A percentile compares a stretch with the other conserved stretches of the same genome.
Conservation (phyloP, 2,113 vertebrate genomes). For the Eulemur macaco region DNA sequence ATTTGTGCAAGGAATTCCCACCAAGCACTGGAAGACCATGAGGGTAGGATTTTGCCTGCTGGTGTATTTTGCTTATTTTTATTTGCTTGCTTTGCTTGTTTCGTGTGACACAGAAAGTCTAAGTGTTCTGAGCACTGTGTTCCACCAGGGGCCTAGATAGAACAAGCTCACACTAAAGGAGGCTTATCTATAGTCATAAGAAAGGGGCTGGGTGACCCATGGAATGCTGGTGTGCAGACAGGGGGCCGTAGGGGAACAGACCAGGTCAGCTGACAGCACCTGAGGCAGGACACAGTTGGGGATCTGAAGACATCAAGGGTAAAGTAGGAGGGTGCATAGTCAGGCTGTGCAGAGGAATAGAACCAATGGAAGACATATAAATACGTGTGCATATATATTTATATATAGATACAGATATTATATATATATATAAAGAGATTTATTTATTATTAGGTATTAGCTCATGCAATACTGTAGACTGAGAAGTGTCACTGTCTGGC, state of each 20-base stretch:
- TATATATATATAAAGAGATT: background rate
- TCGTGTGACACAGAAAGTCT: background rate
- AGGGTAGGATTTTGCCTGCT: background rate
- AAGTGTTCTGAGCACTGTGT: background rate
- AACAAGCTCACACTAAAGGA: no score
- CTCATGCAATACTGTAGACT: background rate
- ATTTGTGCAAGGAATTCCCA: no score
- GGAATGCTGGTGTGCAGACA: no score
- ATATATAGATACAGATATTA: no score
- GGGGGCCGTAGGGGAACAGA: background rate
- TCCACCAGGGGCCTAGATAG: background rate
- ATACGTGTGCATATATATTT: background rate
- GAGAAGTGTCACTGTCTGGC: background rate
- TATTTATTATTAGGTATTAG: background rate
- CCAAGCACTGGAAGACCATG: background rate
- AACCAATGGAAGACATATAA: background rate
- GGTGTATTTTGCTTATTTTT: background rate
- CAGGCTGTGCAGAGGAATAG: background rate
- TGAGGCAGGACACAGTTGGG: fast-evolving
- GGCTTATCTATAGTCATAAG: background rate
- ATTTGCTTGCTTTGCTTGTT: background rate
- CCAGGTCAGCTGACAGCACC: background rate
- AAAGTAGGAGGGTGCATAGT: no score
- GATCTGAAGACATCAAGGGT: background rate
- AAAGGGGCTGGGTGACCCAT: background rate